These are phyloP conservation scores for Drosophila repleta DNA, from an alignment of 1,140 invertebrate species.

Conservation along the genomic window DNA sequence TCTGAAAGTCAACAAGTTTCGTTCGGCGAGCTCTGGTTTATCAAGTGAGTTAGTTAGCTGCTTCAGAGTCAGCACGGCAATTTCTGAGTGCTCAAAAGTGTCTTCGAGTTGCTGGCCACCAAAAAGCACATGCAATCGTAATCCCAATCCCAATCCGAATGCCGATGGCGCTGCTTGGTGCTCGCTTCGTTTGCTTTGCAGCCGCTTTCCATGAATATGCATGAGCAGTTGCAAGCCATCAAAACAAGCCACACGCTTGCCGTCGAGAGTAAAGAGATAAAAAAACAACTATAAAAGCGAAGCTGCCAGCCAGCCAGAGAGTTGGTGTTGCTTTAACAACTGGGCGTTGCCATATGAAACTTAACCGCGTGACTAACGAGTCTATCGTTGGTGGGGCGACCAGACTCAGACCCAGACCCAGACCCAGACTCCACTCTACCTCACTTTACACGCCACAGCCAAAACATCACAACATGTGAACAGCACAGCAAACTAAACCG, in stretches of 20 bases:
- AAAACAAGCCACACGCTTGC: slow-evolving; percentile 65
- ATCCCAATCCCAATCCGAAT: slow-evolving; percentile 28
- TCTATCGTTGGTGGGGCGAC: slow-evolving; percentile 68
- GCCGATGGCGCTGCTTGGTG: slow-evolving; percentile 37
- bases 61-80: slow-evolving; percentile 16
- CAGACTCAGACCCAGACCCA: slow-evolving; percentile 1
- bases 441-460: slow-evolving; percentile 7
- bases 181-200: slow-evolving; percentile 65
- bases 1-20: neutral
- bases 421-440: neutral
- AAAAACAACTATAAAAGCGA: neutral
- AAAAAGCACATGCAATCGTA: slow-evolving; percentile 19
- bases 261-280: slow-evolving; percentile 4
- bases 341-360: slow-evolving; percentile 64
- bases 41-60: slow-evolving; percentile 41
- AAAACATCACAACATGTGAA: slow-evolving; percentile 42
- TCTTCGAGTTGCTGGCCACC: slow-evolving; percentile 28
- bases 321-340: slow-evolving; percentile 54
- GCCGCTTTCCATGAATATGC: slow-evolving; percentile 74
- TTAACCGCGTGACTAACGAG: slow-evolving; percentile 77
- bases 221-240: slow-evolving; percentile 78
- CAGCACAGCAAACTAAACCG: slow-evolving; percentile 37
- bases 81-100: slow-evolving; percentile 1
- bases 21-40: slow-evolving; percentile 4
- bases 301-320: neutral